Evolutionary conservation across 1,140 invertebrate species (phyloP), one percentile per base, ranked within the genome.

Genomic region (Drosophila orosa): DNA sequence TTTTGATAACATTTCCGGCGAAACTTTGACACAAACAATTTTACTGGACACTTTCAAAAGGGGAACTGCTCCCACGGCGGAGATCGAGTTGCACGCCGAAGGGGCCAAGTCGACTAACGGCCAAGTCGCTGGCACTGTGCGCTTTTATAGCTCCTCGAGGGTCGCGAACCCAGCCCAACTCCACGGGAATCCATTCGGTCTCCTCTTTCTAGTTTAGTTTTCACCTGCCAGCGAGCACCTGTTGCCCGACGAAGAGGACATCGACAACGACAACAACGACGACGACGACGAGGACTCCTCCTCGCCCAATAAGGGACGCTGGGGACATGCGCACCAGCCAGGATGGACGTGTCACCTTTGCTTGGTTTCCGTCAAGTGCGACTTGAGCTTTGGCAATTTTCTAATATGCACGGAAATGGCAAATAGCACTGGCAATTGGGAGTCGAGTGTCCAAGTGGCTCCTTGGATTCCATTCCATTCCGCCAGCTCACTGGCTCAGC

Each of bases 71-170:
- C 67, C 67, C 67, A 47, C 59, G 35, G 5, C 42, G 25, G 48
- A 44, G 61, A 81, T 81, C 78, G 55, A 60, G 45, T 80, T 65
- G 45, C 71, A 60, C 78, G 42, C 29, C 58, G 63, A 19, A 57
- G 44, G 29, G 52, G 45, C 22, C 35, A 60, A 24, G 50, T 35
- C 80, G 71, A 82, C 80, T 83, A 55, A 84, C 71, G 47, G 42
- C 33, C 27, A 40, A 44, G 55, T 52, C 33, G 71, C 29, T 22
- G 9, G 22, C n/a, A 17, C 17, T 29, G 45, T 15, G n/a, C 56
- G 74, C 74, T 86, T 87, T 83, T 87, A 86, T 86, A 86, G 82
- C 52, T 22, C 66, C 40, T 37, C 50, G 33, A 45, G 50, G 67
- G 33, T 47, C 24, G 33, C 40, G 65, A 39, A 33, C 65, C 66